Evolutionary conservation across 2,888 invertebrate species (phyloP).

Genomic region (Chirona hameri): DNA sequence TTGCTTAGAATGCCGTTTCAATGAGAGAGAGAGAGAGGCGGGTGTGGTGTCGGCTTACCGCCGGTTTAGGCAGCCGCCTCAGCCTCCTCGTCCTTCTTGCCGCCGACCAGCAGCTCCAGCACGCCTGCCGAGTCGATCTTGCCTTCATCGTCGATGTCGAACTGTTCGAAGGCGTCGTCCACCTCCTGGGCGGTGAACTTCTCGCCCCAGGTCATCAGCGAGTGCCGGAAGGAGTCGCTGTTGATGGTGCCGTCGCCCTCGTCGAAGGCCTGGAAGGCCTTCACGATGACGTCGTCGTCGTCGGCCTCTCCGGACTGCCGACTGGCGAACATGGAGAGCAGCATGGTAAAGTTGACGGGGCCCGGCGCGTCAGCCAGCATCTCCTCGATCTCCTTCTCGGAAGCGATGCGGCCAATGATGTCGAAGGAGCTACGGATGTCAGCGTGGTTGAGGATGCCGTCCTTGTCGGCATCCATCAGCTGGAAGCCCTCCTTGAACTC

Average conservation of each 20-base stretch:
- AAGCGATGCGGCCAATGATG: constrained; percentile 81
- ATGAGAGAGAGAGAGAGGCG: no score
- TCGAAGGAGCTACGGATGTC: constrained; percentile 89
- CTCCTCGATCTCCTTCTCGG: constrained; percentile 85
- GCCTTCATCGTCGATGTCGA: constrained; percentile 86
- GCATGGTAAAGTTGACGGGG: constrained; percentile 93
- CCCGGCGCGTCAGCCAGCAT: constrained; percentile 84
- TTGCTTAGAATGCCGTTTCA: no score
- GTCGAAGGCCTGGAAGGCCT: constrained; percentile 90
- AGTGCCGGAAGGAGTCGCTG: constrained; percentile 81
- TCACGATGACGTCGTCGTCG: constrained; percentile 86
- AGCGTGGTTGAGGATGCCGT: constrained; percentile 77
- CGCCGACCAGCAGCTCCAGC: constrained; percentile 82
- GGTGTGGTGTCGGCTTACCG: no score
- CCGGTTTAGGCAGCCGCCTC: constrained; percentile 40
- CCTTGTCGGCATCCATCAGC: constrained; percentile 94
- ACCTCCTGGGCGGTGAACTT: constrained; percentile 84
- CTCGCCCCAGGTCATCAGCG: constrained; percentile 89
- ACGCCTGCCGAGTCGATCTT: constrained; percentile 82
- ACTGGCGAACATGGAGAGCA: constrained; percentile 84
- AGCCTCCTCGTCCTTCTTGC: constrained; percentile 76
- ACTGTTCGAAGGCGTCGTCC: constrained; percentile 88
- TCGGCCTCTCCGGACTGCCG: constrained; percentile 88
- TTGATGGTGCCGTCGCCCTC: constrained; percentile 62
- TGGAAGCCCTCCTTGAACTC: constrained; percentile 97